These are phyloP conservation scores for Liasis olivaceus DNA, from an alignment of 2,797 vertebrate species.

Conservation along the genomic window DNA sequence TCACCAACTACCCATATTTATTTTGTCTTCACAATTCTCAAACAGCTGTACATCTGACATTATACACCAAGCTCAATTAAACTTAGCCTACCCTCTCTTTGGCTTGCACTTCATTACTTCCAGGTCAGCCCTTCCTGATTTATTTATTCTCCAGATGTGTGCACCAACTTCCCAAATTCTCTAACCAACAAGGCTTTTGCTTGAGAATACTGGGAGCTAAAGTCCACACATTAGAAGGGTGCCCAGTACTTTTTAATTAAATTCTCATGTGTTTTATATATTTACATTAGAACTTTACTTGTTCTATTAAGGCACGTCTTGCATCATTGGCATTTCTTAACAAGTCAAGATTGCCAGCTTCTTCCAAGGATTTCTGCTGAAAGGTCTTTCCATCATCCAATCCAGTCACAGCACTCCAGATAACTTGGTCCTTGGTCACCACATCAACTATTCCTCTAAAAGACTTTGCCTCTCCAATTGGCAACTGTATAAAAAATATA, in stretches of 20 bases:
- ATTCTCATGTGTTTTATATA: conserved; percentile 55
- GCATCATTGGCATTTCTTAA: conserved; percentile 80
- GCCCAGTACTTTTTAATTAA: not conserved
- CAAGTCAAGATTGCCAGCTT: conserved; percentile 77
- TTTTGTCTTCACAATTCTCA: not conserved
- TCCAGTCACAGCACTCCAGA: conserved; percentile 76
- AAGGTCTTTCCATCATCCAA: conserved; percentile 84
- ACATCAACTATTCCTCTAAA: conserved; percentile 92
- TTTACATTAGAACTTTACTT: conserved; percentile 84
- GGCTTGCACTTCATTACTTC: not conserved
- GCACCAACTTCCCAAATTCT: not conserved
- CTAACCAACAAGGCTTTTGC: not conserved
- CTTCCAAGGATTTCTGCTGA: conserved; percentile 75
- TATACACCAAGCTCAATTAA: not conserved
- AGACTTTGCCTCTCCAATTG: conserved; percentile 85
- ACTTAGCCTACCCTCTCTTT: not conserved
- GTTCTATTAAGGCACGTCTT: conserved; percentile 88
- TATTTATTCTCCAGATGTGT: not conserved
- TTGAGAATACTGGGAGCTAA: not conserved
- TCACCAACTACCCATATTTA: not conserved
- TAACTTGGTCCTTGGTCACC: conserved; percentile 83
- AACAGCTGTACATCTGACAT: not conserved
- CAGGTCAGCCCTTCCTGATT: not conserved
- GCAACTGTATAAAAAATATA: conserved; percentile 78
- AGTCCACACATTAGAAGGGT: not conserved